A percentile compares a stretch with the other conserved stretches of the same genome.
Evolutionary conservation across 2,113 vertebrate species (phyloP).

Genomic region (Aegotheles bennettii): DNA sequence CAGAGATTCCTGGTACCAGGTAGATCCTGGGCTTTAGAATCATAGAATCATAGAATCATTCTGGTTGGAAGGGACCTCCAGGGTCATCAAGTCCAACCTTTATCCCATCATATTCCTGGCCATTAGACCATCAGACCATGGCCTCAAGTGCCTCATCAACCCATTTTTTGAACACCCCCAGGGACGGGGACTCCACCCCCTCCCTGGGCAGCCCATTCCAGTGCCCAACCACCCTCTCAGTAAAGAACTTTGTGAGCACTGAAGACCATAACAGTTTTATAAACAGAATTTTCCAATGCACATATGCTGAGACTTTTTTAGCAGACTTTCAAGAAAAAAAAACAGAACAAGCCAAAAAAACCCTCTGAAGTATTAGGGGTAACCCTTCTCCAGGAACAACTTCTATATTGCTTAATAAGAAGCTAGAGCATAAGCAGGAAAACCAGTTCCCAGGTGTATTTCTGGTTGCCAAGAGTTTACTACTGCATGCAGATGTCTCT

Average conservation of each 20-base stretch:
- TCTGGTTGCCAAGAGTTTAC: neutral
- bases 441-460: neutral
- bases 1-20: neutral
- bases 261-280: neutral
- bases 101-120: too few species aligned
- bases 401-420: neutral
- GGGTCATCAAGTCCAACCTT: too few species aligned
- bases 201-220: too few species aligned
- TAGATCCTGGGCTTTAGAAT: neutral
- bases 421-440: neutral
- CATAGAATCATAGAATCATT: too few species aligned
- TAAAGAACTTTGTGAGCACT: too few species aligned
- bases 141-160: too few species aligned
- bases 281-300: neutral
- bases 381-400: neutral
- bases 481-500: neutral
- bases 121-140: too few species aligned
- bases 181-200: too few species aligned
- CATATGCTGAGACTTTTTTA: neutral
- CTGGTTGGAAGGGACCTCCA: too few species aligned
- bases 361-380: neutral
- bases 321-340: neutral
- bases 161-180: too few species aligned
- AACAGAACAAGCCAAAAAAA: neutral
- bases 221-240: too few species aligned